Conservation (phyloP, 1,140 invertebrate genomes). For the Drosophila mauritiana region DNA sequence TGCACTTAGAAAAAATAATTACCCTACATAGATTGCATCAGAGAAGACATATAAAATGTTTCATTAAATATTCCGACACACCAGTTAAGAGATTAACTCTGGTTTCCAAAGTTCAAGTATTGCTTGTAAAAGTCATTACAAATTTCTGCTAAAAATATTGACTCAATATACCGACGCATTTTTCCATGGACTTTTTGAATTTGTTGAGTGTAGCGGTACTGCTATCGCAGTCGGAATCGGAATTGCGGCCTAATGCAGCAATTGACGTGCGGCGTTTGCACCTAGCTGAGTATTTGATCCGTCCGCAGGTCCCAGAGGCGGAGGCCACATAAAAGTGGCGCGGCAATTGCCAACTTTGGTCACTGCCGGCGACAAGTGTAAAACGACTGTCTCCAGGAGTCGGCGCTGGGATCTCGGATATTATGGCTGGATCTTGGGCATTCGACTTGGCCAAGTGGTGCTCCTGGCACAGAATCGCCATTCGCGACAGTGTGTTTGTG, state of each 20-base stretch:
- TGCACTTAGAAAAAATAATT: background rate
- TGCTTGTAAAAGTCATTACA: too few species aligned
- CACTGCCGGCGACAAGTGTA: conserved; percentile 82
- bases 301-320: conserved; percentile 69
- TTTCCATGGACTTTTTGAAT: background rate
- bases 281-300: conserved; percentile 73
- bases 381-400: conserved; percentile 73
- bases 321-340: conserved; percentile 79
- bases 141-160: too few species aligned
- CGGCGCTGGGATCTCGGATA: conserved; percentile 16
- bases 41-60: background rate
- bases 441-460: conserved; percentile 6
- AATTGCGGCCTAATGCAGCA: conserved; percentile 68
- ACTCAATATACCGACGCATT: too few species aligned
- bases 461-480: conserved; percentile 31
- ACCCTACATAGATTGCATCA: background rate
- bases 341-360: conserved; percentile 83
- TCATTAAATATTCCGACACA: too few species aligned
- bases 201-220: background rate
- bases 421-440: conserved; percentile 8
- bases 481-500: conserved; percentile 65
- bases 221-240: conserved; percentile 37
- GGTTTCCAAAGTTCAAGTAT: too few species aligned
- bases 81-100: too few species aligned
- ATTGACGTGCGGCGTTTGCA: conserved; percentile 83